phyloP scores from a whole-genome alignment of 2,113 vertebrate species.

The Pachypanchax playfairii region DNA sequence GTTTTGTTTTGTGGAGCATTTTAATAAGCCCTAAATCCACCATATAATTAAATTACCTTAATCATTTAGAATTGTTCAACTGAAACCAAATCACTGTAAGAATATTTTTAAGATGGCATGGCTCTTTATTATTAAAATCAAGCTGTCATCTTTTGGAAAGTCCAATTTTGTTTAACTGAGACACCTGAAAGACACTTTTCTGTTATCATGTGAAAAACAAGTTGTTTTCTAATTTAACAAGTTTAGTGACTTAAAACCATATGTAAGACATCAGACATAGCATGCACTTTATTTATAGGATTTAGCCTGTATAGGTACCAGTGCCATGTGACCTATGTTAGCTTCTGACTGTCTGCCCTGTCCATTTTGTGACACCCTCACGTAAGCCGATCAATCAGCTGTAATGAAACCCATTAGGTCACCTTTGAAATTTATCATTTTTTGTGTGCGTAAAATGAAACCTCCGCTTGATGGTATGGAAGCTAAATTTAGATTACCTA shows the following conservation, averaged over 20 bases:
- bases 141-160: too few relatives aligned
- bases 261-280: not conserved
- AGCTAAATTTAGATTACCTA: constrained; percentile 78
- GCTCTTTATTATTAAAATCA: too few relatives aligned
- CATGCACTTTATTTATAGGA: constrained; percentile 8
- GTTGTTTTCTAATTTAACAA: not conserved
- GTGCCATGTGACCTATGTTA: constrained; percentile 32
- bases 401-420: constrained; percentile 82
- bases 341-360: constrained; percentile 65
- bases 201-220: not conserved
- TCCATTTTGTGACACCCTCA: constrained; percentile 75
- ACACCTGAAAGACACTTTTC: not conserved
- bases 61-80: too few relatives aligned
- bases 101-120: too few relatives aligned
- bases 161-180: not conserved
- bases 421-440: constrained; percentile 80
- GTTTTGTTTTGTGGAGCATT: not conserved
- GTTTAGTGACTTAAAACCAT: not conserved
- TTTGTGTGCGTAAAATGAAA: constrained; percentile 78
- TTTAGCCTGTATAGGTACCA: constrained; percentile 10
- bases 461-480: constrained; percentile 69
- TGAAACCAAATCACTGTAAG: too few relatives aligned
- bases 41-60: too few relatives aligned
- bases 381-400: constrained; percentile 78
- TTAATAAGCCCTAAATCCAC: not conserved